Evolutionary conservation across 1,140 invertebrate species (phyloP).

Genomic region (Maniola jurtina): DNA sequence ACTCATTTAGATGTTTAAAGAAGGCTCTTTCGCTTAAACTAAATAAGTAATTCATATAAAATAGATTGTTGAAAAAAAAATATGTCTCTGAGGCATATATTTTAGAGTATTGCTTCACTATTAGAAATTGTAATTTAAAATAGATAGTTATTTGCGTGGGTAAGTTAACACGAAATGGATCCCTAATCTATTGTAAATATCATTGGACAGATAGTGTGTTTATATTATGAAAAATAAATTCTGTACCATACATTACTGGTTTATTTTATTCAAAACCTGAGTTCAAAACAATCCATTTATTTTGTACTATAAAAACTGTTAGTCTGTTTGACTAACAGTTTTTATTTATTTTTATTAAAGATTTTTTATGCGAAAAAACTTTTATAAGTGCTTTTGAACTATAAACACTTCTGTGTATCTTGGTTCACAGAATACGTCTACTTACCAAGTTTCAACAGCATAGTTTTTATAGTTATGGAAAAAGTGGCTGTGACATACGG

Average conservation of each 20-base stretch:
- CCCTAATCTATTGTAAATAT: slow-evolving; percentile 46
- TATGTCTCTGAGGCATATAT: not conserved
- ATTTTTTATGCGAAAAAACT: too few species aligned
- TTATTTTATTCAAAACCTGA: slow-evolving; percentile 30
- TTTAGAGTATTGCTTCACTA: not conserved
- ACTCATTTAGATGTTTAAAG: too few species aligned
- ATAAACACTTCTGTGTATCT: too few species aligned
- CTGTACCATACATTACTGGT: slow-evolving; percentile 59
- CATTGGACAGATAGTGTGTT: slow-evolving; percentile 58
- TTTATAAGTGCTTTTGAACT: too few species aligned
- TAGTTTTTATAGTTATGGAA: too few species aligned
- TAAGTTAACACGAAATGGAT: slow-evolving; percentile 31
- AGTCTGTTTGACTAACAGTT: too few species aligned
- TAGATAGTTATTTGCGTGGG: slow-evolving; percentile 13
- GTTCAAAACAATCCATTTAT: not conserved
- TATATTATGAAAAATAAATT: slow-evolving; percentile 71
- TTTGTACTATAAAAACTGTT: too few species aligned
- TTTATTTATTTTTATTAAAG: too few species aligned
- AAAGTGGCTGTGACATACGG: too few species aligned
- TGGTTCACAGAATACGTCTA: too few species aligned
- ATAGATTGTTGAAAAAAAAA: not conserved
- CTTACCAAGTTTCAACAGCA: too few species aligned
- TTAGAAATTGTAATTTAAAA: slow-evolving; percentile 1
- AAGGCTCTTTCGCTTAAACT: not conserved
- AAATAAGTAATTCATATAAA: not conserved